Evolutionary conservation across 2,888 invertebrate genomes (phyloP).

Genomic region (Ceraclea dissimilis): DNA sequence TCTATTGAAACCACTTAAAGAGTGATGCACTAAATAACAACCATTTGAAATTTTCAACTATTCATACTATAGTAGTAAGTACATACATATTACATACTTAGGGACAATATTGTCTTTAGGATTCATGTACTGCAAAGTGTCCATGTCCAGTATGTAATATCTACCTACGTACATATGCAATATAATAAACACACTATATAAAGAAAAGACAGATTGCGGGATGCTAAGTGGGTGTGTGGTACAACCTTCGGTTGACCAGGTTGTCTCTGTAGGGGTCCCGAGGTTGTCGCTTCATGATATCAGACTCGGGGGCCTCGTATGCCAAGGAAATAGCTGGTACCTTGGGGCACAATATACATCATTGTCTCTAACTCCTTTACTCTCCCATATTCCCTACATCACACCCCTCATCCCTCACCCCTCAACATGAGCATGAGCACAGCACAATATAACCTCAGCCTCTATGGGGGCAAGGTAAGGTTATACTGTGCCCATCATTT

Average conservation of each 20-base stretch:
- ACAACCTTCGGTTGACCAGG: conserved; percentile 97
- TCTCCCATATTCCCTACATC: background rate
- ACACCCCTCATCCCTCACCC: background rate
- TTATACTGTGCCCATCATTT: background rate
- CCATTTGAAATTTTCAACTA: conserved; percentile 18
- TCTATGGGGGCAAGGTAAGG: background rate
- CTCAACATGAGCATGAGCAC: background rate
- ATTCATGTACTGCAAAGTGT: too few relatives aligned
- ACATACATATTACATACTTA: background rate
- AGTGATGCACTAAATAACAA: conserved; percentile 18
- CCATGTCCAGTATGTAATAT: too few relatives aligned
- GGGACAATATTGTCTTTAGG: background rate
- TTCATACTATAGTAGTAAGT: background rate
- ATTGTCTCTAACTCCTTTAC: conserved; percentile 5
- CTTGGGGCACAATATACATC: conserved; percentile 55
- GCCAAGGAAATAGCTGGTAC: conserved; percentile 98
- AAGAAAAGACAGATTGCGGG: conserved; percentile 12
- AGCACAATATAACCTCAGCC: background rate
- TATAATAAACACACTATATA: conserved; percentile 22
- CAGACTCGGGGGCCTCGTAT: conserved; percentile 98
- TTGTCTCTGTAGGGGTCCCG: conserved; percentile 97
- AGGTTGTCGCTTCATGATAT: conserved; percentile 98
- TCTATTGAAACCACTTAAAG: conserved; percentile 11
- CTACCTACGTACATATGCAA: background rate
- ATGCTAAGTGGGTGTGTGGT: conserved; percentile 31